Conservation (phyloP, 2,113 vertebrate species). For the Cricetomys ansorgei region DNA sequence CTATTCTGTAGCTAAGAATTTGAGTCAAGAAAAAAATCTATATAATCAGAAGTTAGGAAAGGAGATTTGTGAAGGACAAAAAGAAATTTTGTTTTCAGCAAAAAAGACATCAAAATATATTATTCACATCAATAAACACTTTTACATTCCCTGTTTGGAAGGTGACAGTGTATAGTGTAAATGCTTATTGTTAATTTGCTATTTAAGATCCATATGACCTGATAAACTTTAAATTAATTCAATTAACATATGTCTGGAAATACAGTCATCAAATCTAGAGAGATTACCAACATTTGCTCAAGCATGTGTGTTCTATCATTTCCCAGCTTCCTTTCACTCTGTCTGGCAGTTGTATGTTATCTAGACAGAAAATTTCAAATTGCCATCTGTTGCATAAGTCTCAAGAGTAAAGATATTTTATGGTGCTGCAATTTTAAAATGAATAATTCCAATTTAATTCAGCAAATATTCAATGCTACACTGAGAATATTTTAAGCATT, state of each 20-base stretch:
- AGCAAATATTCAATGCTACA: background rate
- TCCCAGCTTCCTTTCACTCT: background rate
- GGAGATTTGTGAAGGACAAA: background rate
- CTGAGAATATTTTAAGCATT: background rate
- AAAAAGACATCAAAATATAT: background rate
- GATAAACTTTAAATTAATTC: slow-evolving; percentile 6
- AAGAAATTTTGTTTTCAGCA: background rate
- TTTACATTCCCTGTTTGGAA: background rate
- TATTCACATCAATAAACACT: background rate
- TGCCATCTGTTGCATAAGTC: background rate
- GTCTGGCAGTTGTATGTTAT: background rate
- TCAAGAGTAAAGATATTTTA: background rate
- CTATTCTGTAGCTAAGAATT: background rate
- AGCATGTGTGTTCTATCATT: background rate
- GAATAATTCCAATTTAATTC: background rate
- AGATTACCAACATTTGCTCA: background rate
- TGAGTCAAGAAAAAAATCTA: background rate
- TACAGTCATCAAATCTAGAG: background rate
- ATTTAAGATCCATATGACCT: background rate
- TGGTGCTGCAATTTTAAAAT: slow-evolving; percentile 13
- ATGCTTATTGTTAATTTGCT: background rate
- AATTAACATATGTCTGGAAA: background rate
- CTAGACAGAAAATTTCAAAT: background rate
- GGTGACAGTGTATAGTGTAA: background rate
- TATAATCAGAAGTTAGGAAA: background rate